Conservation (phyloP, 2,113 vertebrate species). For the Pleuronectes platessa region DNA sequence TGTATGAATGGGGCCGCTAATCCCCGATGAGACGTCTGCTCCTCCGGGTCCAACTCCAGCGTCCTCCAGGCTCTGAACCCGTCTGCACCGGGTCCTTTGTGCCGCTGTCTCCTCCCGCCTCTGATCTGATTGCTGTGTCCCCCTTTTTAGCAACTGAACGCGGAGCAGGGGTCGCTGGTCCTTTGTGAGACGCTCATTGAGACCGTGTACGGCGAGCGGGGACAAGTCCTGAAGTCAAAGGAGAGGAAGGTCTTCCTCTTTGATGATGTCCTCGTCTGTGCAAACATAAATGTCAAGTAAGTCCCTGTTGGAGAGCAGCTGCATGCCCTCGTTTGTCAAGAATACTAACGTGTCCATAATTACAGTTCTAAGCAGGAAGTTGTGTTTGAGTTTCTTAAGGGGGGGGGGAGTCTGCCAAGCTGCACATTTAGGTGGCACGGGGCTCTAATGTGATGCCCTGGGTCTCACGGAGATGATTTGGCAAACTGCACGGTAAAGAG, state of each 20-base stretch:
- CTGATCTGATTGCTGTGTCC: conserved; percentile 68
- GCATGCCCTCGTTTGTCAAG: conserved; percentile 23
- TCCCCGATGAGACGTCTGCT: conserved; percentile 63
- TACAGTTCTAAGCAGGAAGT: conserved; percentile 1
- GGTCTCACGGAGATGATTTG: conserved; percentile 66
- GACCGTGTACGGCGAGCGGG: conserved; percentile 92
- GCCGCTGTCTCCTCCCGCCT: conserved; percentile 44
- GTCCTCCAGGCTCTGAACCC: conserved; percentile 57
- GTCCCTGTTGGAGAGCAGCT: conserved; percentile 58
- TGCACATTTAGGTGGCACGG: conserved; percentile 40
- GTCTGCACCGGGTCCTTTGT: conserved; percentile 53
- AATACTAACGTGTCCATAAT: conserved; percentile 21
- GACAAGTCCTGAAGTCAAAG: conserved; percentile 96
- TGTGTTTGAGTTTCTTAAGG: not conserved
- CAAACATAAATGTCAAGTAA: conserved; percentile 97
- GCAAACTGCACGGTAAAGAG: conserved; percentile 61
- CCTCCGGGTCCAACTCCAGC: conserved; percentile 42
- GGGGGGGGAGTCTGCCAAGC: conserved; percentile 26
- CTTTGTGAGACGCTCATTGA: conserved; percentile 94
- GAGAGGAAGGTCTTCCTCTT: conserved; percentile 95
- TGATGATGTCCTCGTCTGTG: conserved; percentile 91
- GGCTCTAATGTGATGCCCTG: conserved; percentile 49
- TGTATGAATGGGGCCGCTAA: conserved; percentile 46
- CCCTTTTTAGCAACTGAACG: conserved; percentile 82
- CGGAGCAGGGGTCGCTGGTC: conserved; percentile 90